These are phyloP conservation scores for Tipula vernalis DNA, from an alignment of 2,888 invertebrate species.

Conservation along the genomic window DNA sequence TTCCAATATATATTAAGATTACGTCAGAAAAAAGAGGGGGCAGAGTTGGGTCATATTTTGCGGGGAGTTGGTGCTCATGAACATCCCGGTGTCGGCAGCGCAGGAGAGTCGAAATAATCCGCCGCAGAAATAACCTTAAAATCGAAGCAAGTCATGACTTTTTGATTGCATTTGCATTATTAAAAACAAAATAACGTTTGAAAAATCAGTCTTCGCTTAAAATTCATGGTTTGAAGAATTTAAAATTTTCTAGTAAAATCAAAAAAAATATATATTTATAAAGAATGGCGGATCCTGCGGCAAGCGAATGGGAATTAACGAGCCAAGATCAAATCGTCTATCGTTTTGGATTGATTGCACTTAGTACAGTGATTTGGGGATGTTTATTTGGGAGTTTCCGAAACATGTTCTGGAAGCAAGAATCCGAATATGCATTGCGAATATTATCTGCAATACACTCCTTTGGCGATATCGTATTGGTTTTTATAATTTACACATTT, in stretches of 20 bases:
- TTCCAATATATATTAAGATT: no score
- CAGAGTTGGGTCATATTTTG: no score
- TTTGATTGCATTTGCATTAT: neutral
- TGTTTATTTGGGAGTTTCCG: neutral
- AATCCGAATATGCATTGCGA: neutral
- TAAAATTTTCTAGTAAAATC: neutral
- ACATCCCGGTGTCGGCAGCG: no score
- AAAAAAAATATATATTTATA: neutral
- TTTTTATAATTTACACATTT: neutral
- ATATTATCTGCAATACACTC: neutral
- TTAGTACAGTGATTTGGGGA: neutral
- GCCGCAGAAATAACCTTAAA: no score
- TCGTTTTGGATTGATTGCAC: neutral
- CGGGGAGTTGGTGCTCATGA: no score
- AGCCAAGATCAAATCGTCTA: neutral
- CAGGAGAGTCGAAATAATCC: no score
- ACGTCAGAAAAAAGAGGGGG: no score
- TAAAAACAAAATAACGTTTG: neutral
- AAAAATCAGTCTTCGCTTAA: neutral
- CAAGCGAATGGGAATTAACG: neutral
- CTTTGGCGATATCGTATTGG: neutral
- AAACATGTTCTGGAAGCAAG: neutral
- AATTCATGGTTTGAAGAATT: neutral
- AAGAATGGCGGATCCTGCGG: neutral
- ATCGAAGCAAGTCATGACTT: neutral